Evolutionary conservation across 2,113 vertebrate species (phyloP).

Genomic region (Campylorhamphus procurvoides): DNA sequence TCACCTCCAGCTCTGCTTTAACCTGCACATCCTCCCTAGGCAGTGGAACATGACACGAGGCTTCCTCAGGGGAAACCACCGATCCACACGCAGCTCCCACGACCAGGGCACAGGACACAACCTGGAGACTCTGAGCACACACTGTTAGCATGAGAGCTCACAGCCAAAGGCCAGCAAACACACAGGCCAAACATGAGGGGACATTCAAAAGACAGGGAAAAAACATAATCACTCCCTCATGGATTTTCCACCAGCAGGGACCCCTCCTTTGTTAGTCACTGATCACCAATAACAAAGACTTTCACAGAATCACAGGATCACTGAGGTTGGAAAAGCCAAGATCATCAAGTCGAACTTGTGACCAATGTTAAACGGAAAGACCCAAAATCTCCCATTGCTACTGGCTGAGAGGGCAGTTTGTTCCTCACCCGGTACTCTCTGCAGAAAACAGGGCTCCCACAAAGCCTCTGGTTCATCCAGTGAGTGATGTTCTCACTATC

Average conservation of each 20-base stretch:
- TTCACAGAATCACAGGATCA: not conserved
- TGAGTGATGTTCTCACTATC: fast-evolving
- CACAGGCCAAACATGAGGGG: fast-evolving
- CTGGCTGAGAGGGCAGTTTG: not conserved
- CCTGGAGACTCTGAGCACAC: fast-evolving
- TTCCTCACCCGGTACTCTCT: fast-evolving
- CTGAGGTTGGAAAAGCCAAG: not conserved
- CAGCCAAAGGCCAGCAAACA: not conserved
- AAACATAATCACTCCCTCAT: not conserved
- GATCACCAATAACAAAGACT: not conserved
- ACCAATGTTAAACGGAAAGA: not conserved
- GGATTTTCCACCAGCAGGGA: not conserved
- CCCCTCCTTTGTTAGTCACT: not conserved
- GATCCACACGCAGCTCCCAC: fast-evolving
- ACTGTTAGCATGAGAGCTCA: fast-evolving
- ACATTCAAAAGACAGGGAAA: not conserved
- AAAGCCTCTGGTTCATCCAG: not conserved
- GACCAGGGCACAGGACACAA: not conserved
- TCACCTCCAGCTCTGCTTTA: not conserved
- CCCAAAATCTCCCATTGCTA: not conserved
- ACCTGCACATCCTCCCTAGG: not conserved
- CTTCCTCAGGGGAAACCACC: fast-evolving
- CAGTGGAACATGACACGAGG: fast-evolving
- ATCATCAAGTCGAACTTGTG: not conserved
- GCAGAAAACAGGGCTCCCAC: not conserved